Base-by-base conservation (phyloP, 2,797 vertebrate genomes). In the Brachyalestes nurse region DNA sequence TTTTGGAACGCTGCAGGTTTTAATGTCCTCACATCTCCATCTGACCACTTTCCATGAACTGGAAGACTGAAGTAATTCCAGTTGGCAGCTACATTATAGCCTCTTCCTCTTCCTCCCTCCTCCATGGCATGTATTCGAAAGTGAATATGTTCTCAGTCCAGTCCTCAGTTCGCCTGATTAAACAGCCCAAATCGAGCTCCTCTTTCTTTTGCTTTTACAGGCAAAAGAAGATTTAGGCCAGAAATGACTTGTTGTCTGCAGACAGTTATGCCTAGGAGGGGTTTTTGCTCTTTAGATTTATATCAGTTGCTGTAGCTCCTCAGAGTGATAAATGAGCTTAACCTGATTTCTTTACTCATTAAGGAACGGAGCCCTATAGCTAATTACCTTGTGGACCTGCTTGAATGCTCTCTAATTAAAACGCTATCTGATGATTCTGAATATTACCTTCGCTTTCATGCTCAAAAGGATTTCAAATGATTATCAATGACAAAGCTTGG, bases 381-480 rank as follows among this genome's bases (percentile, higher is more conserved):
- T 89, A 88, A 91, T 91, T 87, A 91, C 89, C 87, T 89, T 84
- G 67, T 65, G 85, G 83, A 87, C 87, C 71, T 86, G 81, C 78
- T 83, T 82, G 76, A 87, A 84, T 72, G 85, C 86, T 87, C 82
- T 84, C 84, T 88, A 87, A 93, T 93, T 92, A 91, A 90, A 93
- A 91, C 84, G 84, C 90, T 90, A 90, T 91, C 89, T 87, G 85
- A 87, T 84, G 80, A 87, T 88, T 87, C 69, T 84, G 88, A 90
- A 90, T 90, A 89, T 90, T 88, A 89, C 81, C 78, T 84, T 51
- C 64, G 84, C 76, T 86, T 75, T 80, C 79, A 85, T 84, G 79
- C 82, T 51, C 77, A 49, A 77, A 84, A 87, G 79, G 74, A 75
- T 85, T 84, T 73, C 70, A 84, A 83, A 85, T 84, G 82, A 86